These are phyloP conservation scores for Hycleus phaleratus DNA, from an alignment of 1,140 invertebrate species.

Conservation along the genomic window DNA sequence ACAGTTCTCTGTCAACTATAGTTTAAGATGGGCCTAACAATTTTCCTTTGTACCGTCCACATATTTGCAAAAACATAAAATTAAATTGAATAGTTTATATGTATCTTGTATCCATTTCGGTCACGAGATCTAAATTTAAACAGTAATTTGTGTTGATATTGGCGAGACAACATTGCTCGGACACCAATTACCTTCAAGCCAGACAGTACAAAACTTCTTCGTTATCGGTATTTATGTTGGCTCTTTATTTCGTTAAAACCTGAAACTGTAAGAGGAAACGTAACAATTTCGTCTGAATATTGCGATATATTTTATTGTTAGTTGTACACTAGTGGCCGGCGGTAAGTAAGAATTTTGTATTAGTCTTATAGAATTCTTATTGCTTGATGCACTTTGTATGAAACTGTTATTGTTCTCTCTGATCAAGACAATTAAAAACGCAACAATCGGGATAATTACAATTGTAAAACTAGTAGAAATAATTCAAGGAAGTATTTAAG, in stretches of 20 bases:
- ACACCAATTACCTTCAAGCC: constrained; percentile 15
- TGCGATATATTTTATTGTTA: constrained; percentile 24
- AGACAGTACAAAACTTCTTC: constrained; percentile 13
- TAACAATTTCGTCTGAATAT: constrained; percentile 15
- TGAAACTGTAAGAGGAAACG: constrained; percentile 15
- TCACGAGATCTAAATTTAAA: constrained; percentile 14
- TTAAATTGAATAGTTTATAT: constrained; percentile 4
- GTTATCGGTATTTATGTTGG: constrained; percentile 19
- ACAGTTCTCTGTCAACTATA: too few species aligned
- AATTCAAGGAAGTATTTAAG: too few species aligned
- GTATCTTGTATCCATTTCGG: constrained; percentile 4
- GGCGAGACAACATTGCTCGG: constrained; percentile 1
- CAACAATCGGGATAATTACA: too few species aligned
- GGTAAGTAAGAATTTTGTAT: constrained; percentile 19
- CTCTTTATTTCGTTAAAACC: constrained; percentile 18
- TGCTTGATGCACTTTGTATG: constrained; percentile 27
- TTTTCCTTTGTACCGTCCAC: too few species aligned
- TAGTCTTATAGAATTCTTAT: constrained; percentile 23
- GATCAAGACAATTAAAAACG: neutral
- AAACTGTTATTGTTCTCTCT: constrained; percentile 10
- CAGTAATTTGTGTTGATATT: constrained; percentile 13
- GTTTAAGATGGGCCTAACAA: too few species aligned
- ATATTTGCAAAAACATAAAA: neutral
- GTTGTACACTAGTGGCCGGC: constrained; percentile 13
- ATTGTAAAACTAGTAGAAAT: too few species aligned